Evolutionary conservation across 1,140 invertebrate species (phyloP), one percentile per base, ranked within the genome.

Genomic region (Antheraea mylitta): DNA sequence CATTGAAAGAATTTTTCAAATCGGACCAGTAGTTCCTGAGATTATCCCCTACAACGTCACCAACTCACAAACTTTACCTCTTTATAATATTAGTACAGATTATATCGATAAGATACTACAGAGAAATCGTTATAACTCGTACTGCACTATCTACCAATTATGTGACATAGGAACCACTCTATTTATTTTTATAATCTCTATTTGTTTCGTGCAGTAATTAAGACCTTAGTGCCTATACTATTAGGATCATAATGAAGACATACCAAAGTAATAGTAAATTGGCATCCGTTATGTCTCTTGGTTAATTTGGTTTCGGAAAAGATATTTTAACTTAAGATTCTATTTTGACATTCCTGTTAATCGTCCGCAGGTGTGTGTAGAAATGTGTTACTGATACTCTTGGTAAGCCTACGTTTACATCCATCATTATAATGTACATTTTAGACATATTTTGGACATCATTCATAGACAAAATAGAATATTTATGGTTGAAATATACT

Each of bases 301-400:
- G 72, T 77, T 82, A 80, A 78, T 80, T 83, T 77, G 73, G 68
- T 66, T 64, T 36, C 61, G 71, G 74, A 65, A 78, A 78, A 74
- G 78, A 86, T 82, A 82, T 86, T 86, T 84, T 76, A 72, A 76
- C 80, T 77, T 19, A 74, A 74, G 70, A 86, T 83, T 81, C 80
- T 86, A 87, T 89, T 89, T 89, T 87, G 85, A 89, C 85, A 87
- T 87, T 83, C 71, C 79, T 85, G 87, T 86, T 87, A 89, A 89
- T 87, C 81, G 85, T 69, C 67, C 83, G 68, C 87, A 89, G 83
- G 87, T 89, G 87, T 76, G 76, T 71, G 84, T 86, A 73, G 72
- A 76, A 75, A 87, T 85, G 77, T 69, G 69, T 58, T 68, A 71
- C 60, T 71, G 67, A 71, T 69, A 69, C 60, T 69, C 64, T 60